Evolutionary conservation across 2,888 invertebrate genomes (phyloP).

Genomic region (Cistogaster globosa): DNA sequence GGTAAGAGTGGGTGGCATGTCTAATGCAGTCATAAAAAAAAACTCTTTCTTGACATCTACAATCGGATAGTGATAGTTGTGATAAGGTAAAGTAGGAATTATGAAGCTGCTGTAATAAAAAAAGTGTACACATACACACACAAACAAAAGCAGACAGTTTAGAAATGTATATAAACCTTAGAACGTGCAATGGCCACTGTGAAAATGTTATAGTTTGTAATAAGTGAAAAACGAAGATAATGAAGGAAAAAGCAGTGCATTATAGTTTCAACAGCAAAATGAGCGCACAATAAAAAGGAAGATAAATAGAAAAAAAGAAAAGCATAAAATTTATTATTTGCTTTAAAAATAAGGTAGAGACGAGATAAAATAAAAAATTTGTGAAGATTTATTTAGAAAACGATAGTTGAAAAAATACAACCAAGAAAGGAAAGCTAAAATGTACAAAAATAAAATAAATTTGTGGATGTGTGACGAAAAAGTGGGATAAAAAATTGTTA

Average conservation of each 20-base stretch:
- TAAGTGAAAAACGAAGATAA: constrained; percentile 6
- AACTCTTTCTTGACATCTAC: constrained; percentile 42
- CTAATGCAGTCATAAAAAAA: constrained; percentile 30
- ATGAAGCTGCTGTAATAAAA: constrained; percentile 54
- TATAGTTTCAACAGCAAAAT: constrained; percentile 47
- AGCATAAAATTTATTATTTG: constrained; percentile 61
- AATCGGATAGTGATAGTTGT: constrained; percentile 27
- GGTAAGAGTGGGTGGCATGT: constrained; percentile 27
- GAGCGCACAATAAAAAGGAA: constrained; percentile 42
- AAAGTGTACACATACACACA: not conserved
- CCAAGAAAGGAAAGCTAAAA: constrained; percentile 18
- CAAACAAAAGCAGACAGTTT: not conserved
- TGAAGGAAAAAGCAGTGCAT: constrained; percentile 39
- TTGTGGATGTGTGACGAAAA: constrained; percentile 50
- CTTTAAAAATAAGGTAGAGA: constrained; percentile 63
- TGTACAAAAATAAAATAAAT: constrained; percentile 48
- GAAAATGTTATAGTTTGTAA: constrained; percentile 35
- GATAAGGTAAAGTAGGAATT: constrained; percentile 63
- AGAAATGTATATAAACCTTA: constrained; percentile 36
- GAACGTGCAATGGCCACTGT: constrained; percentile 44
- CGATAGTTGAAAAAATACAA: constrained; percentile 8
- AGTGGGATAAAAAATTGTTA: constrained; percentile 46
- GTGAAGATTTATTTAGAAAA: constrained; percentile 23
- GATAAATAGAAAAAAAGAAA: constrained; percentile 40
- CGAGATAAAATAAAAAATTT: constrained; percentile 58